Evolutionary conservation across 2,113 vertebrate species (phyloP).

Genomic region (Rhodinocichla rosea): DNA sequence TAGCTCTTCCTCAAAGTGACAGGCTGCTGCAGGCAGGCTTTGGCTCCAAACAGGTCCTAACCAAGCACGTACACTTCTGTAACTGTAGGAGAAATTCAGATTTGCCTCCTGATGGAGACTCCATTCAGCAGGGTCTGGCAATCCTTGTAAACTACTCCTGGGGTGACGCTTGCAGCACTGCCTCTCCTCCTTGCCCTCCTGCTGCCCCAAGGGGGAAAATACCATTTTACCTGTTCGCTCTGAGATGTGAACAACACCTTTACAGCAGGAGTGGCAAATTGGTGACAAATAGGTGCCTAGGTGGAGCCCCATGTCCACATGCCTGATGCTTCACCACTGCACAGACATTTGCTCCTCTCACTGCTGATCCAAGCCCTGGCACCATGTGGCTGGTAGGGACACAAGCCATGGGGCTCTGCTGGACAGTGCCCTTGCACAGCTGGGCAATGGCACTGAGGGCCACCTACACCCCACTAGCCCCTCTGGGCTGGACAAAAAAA

Average conservation of each 20-base stretch:
- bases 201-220: neutral
- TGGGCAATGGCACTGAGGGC: accelerated
- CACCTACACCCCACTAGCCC: neutral
- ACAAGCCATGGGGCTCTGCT: accelerated
- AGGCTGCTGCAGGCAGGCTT: neutral
- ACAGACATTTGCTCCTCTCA: accelerated
- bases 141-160: neutral
- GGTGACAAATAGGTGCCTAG: neutral
- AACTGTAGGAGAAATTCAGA: neutral
- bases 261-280: neutral
- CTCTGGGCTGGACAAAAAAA: neutral
- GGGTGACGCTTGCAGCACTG: neutral
- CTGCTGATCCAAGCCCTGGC: accelerated
- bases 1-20: neutral
- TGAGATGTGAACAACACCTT: neutral
- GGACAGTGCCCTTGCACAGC: neutral
- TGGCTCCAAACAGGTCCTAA: neutral
- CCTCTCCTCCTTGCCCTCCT: neutral
- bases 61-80: neutral
- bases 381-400: accelerated
- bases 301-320: neutral
- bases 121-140: neutral
- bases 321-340: neutral
- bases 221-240: neutral
- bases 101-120: neutral